Base-by-base conservation (phyloP, 2,797 vertebrate genomes). In the Phataginus tricuspis region DNA sequence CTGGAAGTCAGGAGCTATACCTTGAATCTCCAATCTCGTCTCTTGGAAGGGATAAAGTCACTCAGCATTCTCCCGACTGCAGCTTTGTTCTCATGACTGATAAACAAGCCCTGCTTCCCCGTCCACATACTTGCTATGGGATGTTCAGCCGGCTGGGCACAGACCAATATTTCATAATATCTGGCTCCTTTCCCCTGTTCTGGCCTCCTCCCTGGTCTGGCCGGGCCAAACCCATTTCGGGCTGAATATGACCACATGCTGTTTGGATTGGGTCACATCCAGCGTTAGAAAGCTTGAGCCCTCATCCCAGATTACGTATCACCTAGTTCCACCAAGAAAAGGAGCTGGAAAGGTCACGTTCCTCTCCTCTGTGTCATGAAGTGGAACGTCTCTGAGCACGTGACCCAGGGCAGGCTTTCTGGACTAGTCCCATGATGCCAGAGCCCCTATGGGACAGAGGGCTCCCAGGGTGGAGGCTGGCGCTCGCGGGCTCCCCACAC, bases 171-270 rank as follows among this genome's bases (percentile, higher is more conserved):
- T 94, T 84, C 34, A 29, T 7, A 66, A 37, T 57, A 59, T 7
- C 82, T 71, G 83, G 49, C 51, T 68, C 69, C 77, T 31, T 45
- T 34, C 61, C 42, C 68, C 25, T 2, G 51, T 21, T 25, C 66
- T 88, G 88, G 87, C 77, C 45, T 77, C 69, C 55, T 71, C 83
- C 84, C 74, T 13, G 25, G 34, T n/a, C 82, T 25, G 68, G 49
- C 15, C 7, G 14, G 31, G 29, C 87, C 69, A 84, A 93, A 63
- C 29, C 45, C 69, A 21, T 29, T 19, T 25, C 96, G 72, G 90
- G 77, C 57, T 66, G 75, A 75, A 68, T 55, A 86, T 19, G 57
- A 61, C 86, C 72, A 34, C 64, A 21, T 9, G 86, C 86, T 74
- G 7, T 85, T 80, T 34, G 72, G 34, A 53, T 63, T 34, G 39